Percentiles rank a stretch among this genome's conserved stretches.
Evolutionary conservation across 2,113 vertebrate species (phyloP).

Genomic region (Taxidea taxus): DNA sequence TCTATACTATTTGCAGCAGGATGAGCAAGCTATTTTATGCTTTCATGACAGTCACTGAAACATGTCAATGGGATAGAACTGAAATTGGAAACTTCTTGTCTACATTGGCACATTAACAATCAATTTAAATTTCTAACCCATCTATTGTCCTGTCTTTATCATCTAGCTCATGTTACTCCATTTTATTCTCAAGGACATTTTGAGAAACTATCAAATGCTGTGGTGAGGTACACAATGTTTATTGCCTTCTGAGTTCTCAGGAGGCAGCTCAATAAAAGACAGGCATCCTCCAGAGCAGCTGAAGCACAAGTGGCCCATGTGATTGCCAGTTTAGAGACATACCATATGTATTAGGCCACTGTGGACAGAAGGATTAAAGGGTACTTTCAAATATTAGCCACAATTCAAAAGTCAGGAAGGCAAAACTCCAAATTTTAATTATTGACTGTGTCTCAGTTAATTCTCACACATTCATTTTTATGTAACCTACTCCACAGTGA

Average conservation of each 20-base stretch:
- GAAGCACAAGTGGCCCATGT: conserved; percentile 30
- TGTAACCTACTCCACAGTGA: conserved; percentile 16
- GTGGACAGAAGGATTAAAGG: conserved; percentile 30
- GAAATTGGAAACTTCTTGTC: conserved; percentile 8
- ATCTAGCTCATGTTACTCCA: background rate
- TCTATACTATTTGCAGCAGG: background rate
- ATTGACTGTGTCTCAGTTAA: conserved; percentile 17
- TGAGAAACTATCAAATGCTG: conserved; percentile 40
- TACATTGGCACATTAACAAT: background rate
- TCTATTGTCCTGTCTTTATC: background rate
- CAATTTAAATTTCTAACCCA: conserved; percentile 6
- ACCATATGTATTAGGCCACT: conserved; percentile 37
- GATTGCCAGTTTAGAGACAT: conserved; percentile 39
- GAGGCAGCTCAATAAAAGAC: conserved; percentile 12
- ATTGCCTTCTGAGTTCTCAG: conserved; percentile 24
- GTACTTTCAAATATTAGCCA: conserved; percentile 38
- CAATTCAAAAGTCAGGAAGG: conserved; percentile 31
- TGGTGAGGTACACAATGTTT: conserved; percentile 20
- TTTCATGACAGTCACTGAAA: conserved; percentile 36
- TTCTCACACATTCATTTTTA: conserved; percentile 26
- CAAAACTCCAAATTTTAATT: conserved; percentile 33
- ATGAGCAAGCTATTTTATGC: background rate
- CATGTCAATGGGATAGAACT: background rate
- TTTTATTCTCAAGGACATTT: conserved; percentile 49
- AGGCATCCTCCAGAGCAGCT: conserved; percentile 52